A percentile compares a stretch with the other conserved stretches of the same genome.
phyloP scores from a whole-genome alignment of 2,888 invertebrate genomes.

The Synanthedon myopaeformis region DNA sequence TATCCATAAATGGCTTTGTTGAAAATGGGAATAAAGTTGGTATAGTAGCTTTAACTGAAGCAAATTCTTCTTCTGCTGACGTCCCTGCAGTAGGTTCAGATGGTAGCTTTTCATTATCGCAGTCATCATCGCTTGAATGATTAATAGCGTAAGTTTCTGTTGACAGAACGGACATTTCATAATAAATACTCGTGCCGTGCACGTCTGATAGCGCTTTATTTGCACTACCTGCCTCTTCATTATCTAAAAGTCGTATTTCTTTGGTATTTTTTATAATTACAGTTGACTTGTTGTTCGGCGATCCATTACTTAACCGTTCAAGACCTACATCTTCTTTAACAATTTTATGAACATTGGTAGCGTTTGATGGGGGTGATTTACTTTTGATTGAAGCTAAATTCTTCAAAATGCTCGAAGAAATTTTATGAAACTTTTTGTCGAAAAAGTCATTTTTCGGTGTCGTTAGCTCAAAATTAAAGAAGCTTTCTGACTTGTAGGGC shows the following conservation, averaged over 20 bases:
- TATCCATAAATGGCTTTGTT: conserved; percentile 15
- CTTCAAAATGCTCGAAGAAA: conserved; percentile 65
- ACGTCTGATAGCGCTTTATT: conserved; percentile 56
- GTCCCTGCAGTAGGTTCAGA: conserved; percentile 37
- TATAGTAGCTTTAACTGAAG: conserved; percentile 27
- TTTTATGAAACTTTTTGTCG: conserved; percentile 62
- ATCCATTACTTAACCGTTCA: conserved; percentile 53
- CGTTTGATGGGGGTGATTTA: conserved; percentile 32
- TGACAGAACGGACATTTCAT: conserved; percentile 60
- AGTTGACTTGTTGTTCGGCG: conserved; percentile 57
- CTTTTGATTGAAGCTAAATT: conserved; percentile 49
- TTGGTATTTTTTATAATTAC: conserved; percentile 68
- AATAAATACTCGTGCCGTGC: conserved; percentile 65
- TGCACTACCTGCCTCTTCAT: conserved; percentile 46
- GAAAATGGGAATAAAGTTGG: conserved; percentile 18
- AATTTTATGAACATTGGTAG: conserved; percentile 35
- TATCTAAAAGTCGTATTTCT: conserved; percentile 56
- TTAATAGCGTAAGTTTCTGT: conserved; percentile 57
- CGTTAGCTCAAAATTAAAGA: conserved; percentile 58
- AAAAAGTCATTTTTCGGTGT: conserved; percentile 68
- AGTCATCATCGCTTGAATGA: conserved; percentile 46
- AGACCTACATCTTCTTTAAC: conserved; percentile 45
- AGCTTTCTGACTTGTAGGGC: conserved; percentile 43
- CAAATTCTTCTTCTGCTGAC: conserved; percentile 34
- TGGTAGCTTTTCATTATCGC: conserved; percentile 44